These are phyloP conservation scores for Cygnus buccinator DNA, from an alignment of 2,113 vertebrate genomes.

Conservation along the genomic window DNA sequence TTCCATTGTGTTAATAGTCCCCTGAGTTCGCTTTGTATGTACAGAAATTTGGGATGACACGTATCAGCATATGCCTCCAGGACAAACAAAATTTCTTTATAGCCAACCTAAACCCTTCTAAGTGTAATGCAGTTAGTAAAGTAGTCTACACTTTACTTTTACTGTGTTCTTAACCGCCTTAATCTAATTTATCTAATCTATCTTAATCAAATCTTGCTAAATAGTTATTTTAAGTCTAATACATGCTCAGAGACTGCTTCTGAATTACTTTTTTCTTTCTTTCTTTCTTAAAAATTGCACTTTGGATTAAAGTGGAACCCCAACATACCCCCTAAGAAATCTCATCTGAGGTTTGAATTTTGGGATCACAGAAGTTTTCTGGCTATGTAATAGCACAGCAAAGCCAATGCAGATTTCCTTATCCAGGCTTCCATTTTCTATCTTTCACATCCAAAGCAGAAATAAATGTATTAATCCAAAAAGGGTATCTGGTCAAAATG, in stretches of 20 bases:
- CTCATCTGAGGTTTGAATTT: background rate
- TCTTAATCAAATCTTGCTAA: background rate
- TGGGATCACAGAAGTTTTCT: background rate
- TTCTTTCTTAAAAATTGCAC: background rate
- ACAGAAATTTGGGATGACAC: background rate
- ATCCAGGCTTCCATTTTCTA: background rate
- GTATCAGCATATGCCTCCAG: background rate
- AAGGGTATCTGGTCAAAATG: background rate
- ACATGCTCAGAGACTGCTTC: background rate
- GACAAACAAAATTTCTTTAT: background rate
- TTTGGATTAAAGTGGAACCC: background rate
- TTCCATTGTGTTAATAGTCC: background rate
- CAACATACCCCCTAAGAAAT: background rate
- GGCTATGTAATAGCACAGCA: background rate
- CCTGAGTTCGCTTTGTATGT: background rate
- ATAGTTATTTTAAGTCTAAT: background rate
- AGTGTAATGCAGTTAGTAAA: background rate
- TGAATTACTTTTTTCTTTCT: background rate
- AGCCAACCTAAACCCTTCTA: background rate
- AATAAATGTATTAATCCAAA: background rate
- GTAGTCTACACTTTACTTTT: background rate
- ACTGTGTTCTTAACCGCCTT: background rate
- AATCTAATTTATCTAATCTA: background rate
- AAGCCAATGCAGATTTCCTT: background rate
- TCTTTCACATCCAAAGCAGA: background rate